Evolutionary conservation across 2,888 invertebrate genomes (phyloP).

Genomic region (Euspilapteryx auroguttella): DNA sequence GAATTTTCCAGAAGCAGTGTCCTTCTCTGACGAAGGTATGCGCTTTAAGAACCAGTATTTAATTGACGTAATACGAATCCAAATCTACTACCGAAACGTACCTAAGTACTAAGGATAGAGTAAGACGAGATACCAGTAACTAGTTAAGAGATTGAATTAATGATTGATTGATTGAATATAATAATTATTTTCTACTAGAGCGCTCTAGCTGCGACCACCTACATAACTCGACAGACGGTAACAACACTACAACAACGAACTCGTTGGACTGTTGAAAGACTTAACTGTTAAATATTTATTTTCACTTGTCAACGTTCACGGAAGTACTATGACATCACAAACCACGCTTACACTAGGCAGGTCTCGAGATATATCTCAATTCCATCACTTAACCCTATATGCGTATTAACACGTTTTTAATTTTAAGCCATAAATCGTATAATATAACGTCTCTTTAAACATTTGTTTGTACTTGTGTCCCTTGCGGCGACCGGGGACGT

Average conservation of each 20-base stretch:
- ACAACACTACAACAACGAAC: slow-evolving; percentile 27
- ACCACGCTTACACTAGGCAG: slow-evolving; percentile 8
- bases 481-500: too few relatives aligned
- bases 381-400: background rate
- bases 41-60: too few relatives aligned
- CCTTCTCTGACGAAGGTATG: too few relatives aligned
- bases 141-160: too few relatives aligned
- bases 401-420: slow-evolving; percentile 10
- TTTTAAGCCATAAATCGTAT: slow-evolving; percentile 33
- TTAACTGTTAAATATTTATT: slow-evolving; percentile 15
- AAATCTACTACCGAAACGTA: too few relatives aligned
- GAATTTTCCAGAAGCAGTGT: too few relatives aligned
- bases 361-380: background rate
- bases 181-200: too few relatives aligned
- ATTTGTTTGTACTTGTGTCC: slow-evolving; percentile 48
- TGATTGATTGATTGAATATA: too few relatives aligned
- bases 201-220: too few relatives aligned
- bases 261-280: slow-evolving; percentile 28
- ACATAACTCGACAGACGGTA: slow-evolving; percentile 46
- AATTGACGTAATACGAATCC: too few relatives aligned
- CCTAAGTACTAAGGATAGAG: too few relatives aligned
- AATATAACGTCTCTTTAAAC: slow-evolving; percentile 21
- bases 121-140: too few relatives aligned
- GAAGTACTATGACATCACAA: slow-evolving; percentile 23
- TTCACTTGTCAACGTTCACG: slow-evolving; percentile 16